These are phyloP conservation scores for Ariopsis seemanni DNA, from an alignment of 2,113 vertebrate species.

Conservation along the genomic window DNA sequence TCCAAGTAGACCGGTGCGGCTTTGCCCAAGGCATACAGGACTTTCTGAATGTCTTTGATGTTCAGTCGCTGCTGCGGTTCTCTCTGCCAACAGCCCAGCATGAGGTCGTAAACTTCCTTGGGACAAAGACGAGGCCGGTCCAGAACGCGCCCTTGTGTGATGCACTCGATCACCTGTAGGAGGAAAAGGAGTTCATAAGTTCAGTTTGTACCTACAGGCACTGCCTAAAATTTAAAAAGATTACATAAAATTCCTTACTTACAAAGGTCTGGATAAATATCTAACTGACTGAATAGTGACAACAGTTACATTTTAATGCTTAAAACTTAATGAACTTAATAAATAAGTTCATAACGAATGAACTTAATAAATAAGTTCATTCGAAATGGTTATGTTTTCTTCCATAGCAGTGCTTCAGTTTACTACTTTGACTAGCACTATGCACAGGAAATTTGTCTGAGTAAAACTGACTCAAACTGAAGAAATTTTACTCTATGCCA, in stretches of 20 bases:
- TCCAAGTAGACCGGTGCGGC: slow-evolving; percentile 81
- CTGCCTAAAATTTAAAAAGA: neutral
- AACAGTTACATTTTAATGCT: neutral
- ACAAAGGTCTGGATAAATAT: neutral
- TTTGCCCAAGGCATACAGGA: slow-evolving; percentile 79
- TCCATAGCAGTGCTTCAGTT: neutral
- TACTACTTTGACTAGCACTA: neutral
- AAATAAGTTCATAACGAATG: neutral
- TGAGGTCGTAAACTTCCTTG: slow-evolving; percentile 81
- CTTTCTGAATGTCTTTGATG: slow-evolving; percentile 82
- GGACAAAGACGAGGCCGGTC: slow-evolving; percentile 78
- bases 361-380: neutral
- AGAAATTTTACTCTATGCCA: no score
- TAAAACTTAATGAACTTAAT: neutral
- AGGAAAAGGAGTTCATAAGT: slow-evolving; percentile 47
- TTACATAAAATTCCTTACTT: neutral
- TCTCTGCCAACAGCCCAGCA: slow-evolving; percentile 82
- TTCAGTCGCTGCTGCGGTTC: slow-evolving; percentile 79
- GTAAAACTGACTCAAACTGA: no score
- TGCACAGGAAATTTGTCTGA: no score
- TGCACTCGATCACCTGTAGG: slow-evolving; percentile 78
- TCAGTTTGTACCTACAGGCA: neutral
- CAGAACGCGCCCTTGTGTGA: slow-evolving; percentile 79
- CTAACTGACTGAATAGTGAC: neutral
- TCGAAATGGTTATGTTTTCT: neutral